A percentile compares a stretch with the other conserved stretches of the same genome.
Evolutionary conservation across 2,888 invertebrate genomes (phyloP).

Genomic region (Serrognathus titanus): DNA sequence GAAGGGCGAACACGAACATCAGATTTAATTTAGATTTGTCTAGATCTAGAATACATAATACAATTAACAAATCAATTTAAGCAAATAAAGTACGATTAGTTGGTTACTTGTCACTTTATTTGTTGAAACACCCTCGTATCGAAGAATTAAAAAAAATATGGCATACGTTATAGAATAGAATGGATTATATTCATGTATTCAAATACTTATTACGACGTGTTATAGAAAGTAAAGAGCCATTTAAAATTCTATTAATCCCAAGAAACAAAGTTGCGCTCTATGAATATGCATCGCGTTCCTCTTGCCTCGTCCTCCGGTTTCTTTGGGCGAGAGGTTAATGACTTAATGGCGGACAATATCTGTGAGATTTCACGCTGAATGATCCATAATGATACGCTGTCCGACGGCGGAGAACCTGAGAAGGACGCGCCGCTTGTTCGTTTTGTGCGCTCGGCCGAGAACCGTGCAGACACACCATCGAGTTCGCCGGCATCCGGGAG

Average conservation of each 20-base stretch:
- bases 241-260: constrained; percentile 12
- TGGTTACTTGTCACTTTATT: no score
- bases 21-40: no score
- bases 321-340: constrained; percentile 35
- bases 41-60: no score
- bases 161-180: no score
- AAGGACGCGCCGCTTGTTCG: constrained; percentile 3
- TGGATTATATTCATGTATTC: no score
- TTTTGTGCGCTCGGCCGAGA: constrained; percentile 24
- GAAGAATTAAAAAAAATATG: no score
- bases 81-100: no score
- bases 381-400: constrained; percentile 35
- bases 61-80: no score
- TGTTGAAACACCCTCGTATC: no score
- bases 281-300: constrained; percentile 18
- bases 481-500: no score
- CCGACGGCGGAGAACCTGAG: constrained; percentile 10
- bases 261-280: constrained; percentile 12
- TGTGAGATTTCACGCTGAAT: constrained; percentile 41
- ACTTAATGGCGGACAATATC: constrained; percentile 40
- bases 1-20: no score
- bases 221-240: neutral
- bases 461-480: constrained; percentile 23
- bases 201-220: neutral
- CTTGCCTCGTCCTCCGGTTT: constrained; percentile 16